Evolutionary conservation across 1,140 invertebrate genomes (phyloP), one percentile per base, ranked within the genome.

Genomic region (Bombyx mori): DNA sequence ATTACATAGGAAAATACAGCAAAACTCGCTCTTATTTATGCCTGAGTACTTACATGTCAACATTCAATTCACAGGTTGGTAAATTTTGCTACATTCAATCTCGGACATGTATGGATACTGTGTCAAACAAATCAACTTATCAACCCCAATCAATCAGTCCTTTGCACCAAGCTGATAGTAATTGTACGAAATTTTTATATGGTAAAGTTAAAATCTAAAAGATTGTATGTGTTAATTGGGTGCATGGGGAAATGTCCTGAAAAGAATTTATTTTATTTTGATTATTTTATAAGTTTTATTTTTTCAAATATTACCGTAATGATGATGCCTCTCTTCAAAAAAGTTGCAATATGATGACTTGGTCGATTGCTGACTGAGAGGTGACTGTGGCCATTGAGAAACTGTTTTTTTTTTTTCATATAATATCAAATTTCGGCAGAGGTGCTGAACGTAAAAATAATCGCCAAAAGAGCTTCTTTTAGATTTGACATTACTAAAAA

Each of bases 161-260:
- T 3, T 35, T 35, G 26, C 26, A 35, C 4, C 26, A 35, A 35
- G 26, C 26, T 35, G 26, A 35, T 35, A 35, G 26, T 35, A 35
- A 35, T 35, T 35, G 26, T 35, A 35, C 26, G 26, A 3, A 3
- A 3, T 35, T 35, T 35, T 35, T 35, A 35, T 35, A 35, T 56
- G 49, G 57, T 64, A 65, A 57, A 65, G 51, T 71, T 51, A 54
- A 66, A 75, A 73, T 75, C 66, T 69, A 67, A 71, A 70, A 72
- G 71, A 73, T 73, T 75, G 69, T 60, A 63, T 69, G 26, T 63
- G 12, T 18, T 18, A 18, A 18, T 18, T 18, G 60, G 75, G 75
- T 81, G 73, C 73, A 75, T 56, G 58, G 43, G 45, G 49, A 63
- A 22, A 49, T 62, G 47, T 44, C 48, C 45, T 54, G 48, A 8